Evolutionary conservation across 1,140 invertebrate species (phyloP), one percentile per base, ranked within the genome.

Genomic region (Stegodyphus mimosarum): DNA sequence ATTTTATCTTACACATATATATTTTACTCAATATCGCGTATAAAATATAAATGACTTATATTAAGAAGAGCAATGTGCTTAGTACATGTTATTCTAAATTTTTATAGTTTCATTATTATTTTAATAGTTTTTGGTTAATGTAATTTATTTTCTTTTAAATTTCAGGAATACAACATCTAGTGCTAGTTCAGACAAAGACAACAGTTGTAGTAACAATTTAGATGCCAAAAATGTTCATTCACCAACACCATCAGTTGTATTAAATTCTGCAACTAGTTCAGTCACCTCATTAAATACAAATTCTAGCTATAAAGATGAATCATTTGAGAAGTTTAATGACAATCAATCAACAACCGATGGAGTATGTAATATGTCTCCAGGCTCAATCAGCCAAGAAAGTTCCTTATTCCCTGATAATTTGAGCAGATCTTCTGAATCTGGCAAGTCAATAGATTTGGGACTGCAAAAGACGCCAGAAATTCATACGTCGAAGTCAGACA

Each of bases 391-490:
- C 60, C 76, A 64, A 53, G 85, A 86, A 18, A 86, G 70, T 63
- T 74, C 77, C 13, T 49, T 77, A 1, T 79, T 77, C 72, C 71
- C 78, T 9, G 87, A 88, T 69, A 86, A 75, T 49, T 66, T 87
- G 18, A 88, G 87, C 55, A 70, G 87, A n/a, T 88, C 87, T 2
- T 87, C 87, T 9, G 87, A 88, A 55, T 88, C 87, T 18, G 73
- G 76, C 5, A 88, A 86, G 75, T 88, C 87, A 17, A 49, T 81
- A 51, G 87, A 88, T 51, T 70, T 86, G 11, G 60, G 76, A 49
- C 11, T 17, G 48, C 71, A 52, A 60, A 83, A 67, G 48, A 78
- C 73, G 17, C 79, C 86, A 15, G 85, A 87, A 51, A 48, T 50
- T 6, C 64, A 81, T 70, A 17, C 79, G 17, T 69, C 69, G 17